Base-by-base conservation (phyloP, 23 tunicate species). In the Ascidia mentula region DNA sequence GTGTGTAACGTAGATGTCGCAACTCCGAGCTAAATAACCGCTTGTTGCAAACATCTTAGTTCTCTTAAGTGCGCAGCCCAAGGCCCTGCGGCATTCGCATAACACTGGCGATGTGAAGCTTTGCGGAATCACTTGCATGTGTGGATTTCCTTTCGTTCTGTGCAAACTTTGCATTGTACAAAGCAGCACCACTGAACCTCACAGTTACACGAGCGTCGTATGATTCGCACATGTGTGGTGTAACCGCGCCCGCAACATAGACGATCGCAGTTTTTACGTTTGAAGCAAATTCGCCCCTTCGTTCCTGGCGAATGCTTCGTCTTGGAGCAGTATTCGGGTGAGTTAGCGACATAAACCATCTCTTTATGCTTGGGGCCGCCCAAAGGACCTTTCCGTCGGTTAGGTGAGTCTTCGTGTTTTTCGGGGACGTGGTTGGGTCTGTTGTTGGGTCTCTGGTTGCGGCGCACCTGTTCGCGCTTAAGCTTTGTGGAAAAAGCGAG, bases 161-260 rank as follows among this genome's bases (percentile, higher is more conserved):
- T 82, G 76, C 97, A 91, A 2, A 89, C 86, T 31, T 86, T 82
- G 83, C 97, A 91, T 38, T 91, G 83, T 6, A 91, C 90, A 38
- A 77, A 80, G 80, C 97, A 91, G 72, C 97, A 91, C 97, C 97
- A 91, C 37, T 84, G 76, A 31, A 91, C 90, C 59, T 85, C 82
- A 65, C 97, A 91, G 45, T 91, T 38, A 37, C 97, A 91, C 45
- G 90, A 86, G 18, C 90, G 60, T 39, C 83, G 76, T 0, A 91
- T 82, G 30, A 85, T 79, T 34, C 84, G 79, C 0, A 86, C 83
- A 36, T 85, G 97, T 0, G 97, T 91, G 0, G 90, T 91, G 77
- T 76, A 91, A 0, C 97, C 97, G 37, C 97, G 69, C 33, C 97
- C 97, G 39, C 97, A 91, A 71, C 97, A 91, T 36, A 91, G 73